Evolutionary conservation across 1,140 invertebrate genomes (phyloP).

Genomic region (Anoplolepis gracilipes): DNA sequence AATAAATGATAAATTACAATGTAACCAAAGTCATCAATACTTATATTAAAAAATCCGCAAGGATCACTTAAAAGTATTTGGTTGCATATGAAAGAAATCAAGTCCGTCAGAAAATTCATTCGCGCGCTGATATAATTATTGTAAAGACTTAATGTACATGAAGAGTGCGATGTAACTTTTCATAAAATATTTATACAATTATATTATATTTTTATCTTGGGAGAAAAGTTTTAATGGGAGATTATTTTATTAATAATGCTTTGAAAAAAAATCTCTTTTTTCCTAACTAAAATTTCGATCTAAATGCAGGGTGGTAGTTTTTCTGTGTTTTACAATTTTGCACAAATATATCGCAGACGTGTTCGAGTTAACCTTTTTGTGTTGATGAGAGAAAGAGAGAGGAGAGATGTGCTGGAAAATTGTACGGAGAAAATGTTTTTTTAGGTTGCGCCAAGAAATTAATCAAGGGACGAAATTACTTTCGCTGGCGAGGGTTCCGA

Average conservation of each 20-base stretch:
- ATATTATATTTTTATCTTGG: neutral
- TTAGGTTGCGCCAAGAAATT: conserved; percentile 32
- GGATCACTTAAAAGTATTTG: no score
- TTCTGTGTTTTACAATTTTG: neutral
- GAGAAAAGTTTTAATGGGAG: neutral
- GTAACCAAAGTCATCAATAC: no score
- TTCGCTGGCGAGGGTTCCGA: neutral
- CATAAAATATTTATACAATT: neutral
- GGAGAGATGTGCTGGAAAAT: neutral
- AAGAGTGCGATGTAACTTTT: no score
- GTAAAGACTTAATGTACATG: no score
- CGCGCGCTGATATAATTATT: no score
- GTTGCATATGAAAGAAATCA: no score
- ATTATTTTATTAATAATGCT: neutral
- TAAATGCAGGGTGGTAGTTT: neutral
- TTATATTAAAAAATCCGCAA: no score
- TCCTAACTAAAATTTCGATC: neutral
- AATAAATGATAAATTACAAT: no score
- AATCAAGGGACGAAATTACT: conserved; percentile 48
- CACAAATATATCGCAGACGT: neutral
- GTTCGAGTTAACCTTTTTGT: neutral
- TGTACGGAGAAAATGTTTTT: conserved; percentile 6
- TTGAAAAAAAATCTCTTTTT: neutral
- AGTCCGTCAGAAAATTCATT: no score
- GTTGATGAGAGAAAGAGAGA: neutral